Conservation (phyloP, 2,888 invertebrate species). For the Plagodis pulveraria region DNA sequence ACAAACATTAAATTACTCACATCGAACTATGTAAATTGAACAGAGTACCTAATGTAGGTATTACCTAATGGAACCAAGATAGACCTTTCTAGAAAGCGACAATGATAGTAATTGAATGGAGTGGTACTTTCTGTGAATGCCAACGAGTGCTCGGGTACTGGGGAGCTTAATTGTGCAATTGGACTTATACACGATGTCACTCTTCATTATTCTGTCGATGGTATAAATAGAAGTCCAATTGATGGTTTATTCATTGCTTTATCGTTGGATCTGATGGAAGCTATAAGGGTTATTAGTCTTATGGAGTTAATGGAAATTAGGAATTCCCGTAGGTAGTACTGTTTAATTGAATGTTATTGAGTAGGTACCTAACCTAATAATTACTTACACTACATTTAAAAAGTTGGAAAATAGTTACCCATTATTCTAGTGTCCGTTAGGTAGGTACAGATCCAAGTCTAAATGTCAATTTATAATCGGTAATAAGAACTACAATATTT, state of each 20-base stretch:
- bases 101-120: constrained; percentile 19
- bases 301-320: background rate
- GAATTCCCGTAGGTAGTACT: too few relatives aligned
- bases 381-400: too few relatives aligned
- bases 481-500: too few relatives aligned
- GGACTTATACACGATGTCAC: constrained; percentile 12
- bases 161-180: constrained; percentile 20
- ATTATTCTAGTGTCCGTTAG: too few relatives aligned
- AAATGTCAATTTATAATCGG: too few relatives aligned
- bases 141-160: constrained; percentile 1
- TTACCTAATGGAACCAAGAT: background rate
- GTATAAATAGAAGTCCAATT: constrained; percentile 21
- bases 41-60: too few relatives aligned
- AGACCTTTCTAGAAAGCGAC: constrained; percentile 16
- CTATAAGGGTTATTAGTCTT: constrained; percentile 5
- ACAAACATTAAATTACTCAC: constrained; percentile 7
- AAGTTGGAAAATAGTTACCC: too few relatives aligned
- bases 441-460: too few relatives aligned
- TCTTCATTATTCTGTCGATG: constrained; percentile 16
- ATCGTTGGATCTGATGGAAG: constrained; percentile 14
- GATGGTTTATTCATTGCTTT: constrained; percentile 21
- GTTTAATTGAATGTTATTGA: too few relatives aligned
- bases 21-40: too few relatives aligned
- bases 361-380: too few relatives aligned
- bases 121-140: constrained; percentile 8